A percentile compares a stretch with the other conserved stretches of the same genome.
These are phyloP conservation scores for Haemorhous mexicanus DNA, from an alignment of 2,113 vertebrate species.

Conservation along the genomic window DNA sequence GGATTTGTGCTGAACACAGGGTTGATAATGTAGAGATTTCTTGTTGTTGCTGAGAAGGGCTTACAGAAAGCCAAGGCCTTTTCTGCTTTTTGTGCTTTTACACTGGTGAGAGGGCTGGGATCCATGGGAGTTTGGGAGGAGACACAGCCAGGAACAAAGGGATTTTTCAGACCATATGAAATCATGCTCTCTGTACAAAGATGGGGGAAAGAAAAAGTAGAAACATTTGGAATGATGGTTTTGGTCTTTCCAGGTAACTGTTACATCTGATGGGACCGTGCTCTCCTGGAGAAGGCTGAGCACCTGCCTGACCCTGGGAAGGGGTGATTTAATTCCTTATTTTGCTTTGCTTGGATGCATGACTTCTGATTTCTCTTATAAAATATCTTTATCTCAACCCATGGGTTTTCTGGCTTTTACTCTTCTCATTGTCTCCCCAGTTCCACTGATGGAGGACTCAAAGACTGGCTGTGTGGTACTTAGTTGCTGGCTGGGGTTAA, in stretches of 20 bases:
- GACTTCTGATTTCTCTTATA: neutral
- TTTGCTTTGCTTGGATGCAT: neutral
- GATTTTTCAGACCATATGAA: neutral
- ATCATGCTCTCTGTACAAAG: neutral
- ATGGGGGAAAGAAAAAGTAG: neutral
- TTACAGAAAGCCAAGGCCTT: neutral
- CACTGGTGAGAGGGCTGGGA: too few species aligned
- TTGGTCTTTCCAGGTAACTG: neutral
- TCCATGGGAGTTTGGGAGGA: neutral
- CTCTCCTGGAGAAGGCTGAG: neutral
- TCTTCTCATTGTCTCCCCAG: neutral
- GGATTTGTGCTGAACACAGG: neutral
- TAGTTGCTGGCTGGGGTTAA: neutral
- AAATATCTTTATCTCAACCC: neutral
- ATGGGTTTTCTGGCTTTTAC: neutral
- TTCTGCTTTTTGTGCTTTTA: neutral
- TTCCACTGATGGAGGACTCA: neutral
- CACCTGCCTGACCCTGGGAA: neutral
- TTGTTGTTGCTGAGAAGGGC: neutral
- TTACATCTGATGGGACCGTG: accelerated
- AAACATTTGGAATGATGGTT: accelerated
- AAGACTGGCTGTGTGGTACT: neutral
- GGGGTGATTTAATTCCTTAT: neutral
- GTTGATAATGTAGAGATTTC: neutral
- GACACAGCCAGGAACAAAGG: neutral